Conservation (phyloP, 2,888 invertebrate genomes). For the Phyto melanocephala region DNA sequence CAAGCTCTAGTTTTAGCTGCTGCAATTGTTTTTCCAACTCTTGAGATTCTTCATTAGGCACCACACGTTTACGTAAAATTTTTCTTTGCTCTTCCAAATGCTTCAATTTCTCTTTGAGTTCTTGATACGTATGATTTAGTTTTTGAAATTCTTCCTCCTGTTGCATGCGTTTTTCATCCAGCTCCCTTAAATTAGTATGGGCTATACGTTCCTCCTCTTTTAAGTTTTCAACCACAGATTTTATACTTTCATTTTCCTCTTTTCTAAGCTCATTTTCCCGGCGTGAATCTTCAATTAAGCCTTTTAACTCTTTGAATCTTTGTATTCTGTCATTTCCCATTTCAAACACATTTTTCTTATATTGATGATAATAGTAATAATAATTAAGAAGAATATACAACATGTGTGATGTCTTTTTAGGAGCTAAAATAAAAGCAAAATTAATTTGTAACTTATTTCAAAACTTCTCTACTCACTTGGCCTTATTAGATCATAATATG, state of each 20-base stretch:
- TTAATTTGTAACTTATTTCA: constrained; percentile 66
- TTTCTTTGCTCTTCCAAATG: constrained; percentile 63
- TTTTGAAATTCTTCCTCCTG: constrained; percentile 64
- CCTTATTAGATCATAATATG: constrained; percentile 71
- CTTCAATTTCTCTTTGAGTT: constrained; percentile 62
- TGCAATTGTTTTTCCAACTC: constrained; percentile 58
- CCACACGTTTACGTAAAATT: constrained; percentile 67
- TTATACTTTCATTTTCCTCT: constrained; percentile 67
- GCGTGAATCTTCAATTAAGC: constrained; percentile 14
- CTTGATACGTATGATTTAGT: constrained; percentile 50
- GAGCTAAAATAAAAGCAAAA: constrained; percentile 65
- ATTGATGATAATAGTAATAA: constrained; percentile 73
- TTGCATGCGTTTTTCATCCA: constrained; percentile 31
- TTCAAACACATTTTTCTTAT: constrained; percentile 71
- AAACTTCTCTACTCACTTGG: constrained; percentile 72
- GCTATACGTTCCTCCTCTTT: constrained; percentile 63
- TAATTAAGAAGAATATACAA: constrained; percentile 74
- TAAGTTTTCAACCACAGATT: constrained; percentile 53
- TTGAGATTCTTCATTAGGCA: constrained; percentile 69
- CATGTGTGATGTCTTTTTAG: constrained; percentile 73
- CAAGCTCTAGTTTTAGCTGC: constrained; percentile 64
- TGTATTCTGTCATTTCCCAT: constrained; percentile 67
- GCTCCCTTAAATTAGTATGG: constrained; percentile 42
- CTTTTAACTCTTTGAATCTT: constrained; percentile 64
- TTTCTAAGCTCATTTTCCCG: constrained; percentile 63